Base-by-base conservation (phyloP, 2,888 invertebrate genomes). In the Gymnoscelis rufifasciata region DNA sequence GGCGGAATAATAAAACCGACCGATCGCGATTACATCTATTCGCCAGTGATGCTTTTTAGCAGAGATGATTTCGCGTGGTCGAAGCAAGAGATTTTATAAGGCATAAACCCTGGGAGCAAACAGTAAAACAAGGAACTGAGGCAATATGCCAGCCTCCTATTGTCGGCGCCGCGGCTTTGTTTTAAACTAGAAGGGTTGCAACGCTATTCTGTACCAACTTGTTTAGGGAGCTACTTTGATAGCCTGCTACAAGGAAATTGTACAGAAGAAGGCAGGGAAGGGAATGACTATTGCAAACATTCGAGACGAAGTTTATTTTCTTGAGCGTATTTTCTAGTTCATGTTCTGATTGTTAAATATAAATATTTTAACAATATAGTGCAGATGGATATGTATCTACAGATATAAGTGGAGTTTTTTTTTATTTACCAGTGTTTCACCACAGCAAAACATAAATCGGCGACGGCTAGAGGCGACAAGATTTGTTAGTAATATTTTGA, bases 101-200 rank as follows among this genome's bases (percentile, higher is more conserved):
- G 77, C 81, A 81, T 83, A 82, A 83, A 83, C 70, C 71, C 71
- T 66, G 74, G 41, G 77, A 82, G 78, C 77, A 74, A 43, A 72
- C 74, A 70, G 75, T 81, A 81, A 81, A 81, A 80, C 71, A 74
- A 68, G 75, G 69, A 57, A 75, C 74, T 68, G 78, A 76, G 77
- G 81, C 81, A 79, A 78, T 81, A 81, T 76, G 79, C 79, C 80
- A 78, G 74, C 74, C 73, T 71, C 70, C 72, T 74, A 78, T 72
- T 74, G 76, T 76, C 69, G 66, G 60, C 66, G 60, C 68, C 59
- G 60, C 67, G 72, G 79, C 76, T 81, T 81, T 80, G 80, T 81
- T 82, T 78, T 71, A 78, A 78, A 78, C 71, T 68, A 64, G 70
- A 71, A 71, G 71, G 71, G 65, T 66, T 69, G 71, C 69, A 71